Evolutionary conservation across 2,888 invertebrate genomes (phyloP), one percentile per base, ranked within the genome.

Genomic region (Conus canariensis): DNA sequence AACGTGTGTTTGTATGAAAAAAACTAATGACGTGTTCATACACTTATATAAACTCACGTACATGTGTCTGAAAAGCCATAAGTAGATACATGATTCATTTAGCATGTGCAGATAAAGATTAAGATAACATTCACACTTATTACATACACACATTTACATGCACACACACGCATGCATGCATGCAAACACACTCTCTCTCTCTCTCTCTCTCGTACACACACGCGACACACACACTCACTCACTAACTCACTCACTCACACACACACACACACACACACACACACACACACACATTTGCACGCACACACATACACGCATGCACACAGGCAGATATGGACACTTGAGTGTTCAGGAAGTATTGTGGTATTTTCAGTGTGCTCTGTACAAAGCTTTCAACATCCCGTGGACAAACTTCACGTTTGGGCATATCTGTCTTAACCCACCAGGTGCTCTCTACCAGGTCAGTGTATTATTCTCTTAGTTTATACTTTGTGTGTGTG

Each of bases 381-480:
- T 96, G 14, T 96, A 96, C 93, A 94, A 94, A 93, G 96, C 96
- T 59, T 93, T 94, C 9, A 96, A 96, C 90, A 91, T 96, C 10
- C 96, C 96, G 0, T 96, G 96, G 96, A 90, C 94, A 58, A 95
- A 95, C 92, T 96, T 96, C 91, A 96, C 95, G 30, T 94, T 94
- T 90, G 95, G 93, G 16, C 94, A 94, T 89, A 92, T 95, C 89
- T 95, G 96, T 91, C 93, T 96, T 59, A 96, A 96, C 90, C 96
- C 96, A 82, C 96, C 96, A 22, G 96, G 95, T 83, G 95, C 96
- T 7, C 95, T 96, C 92, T 96, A 96, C 92, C 92, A 94, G 95
- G 96, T 95, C 56, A 77, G 7, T 77, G 25, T 30, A 70, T 9
- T 70, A 22, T 22, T 70, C 22, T 70, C 8, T 77, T 70, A 22